These are phyloP conservation scores for Cyclargus thomasi DNA, from an alignment of 1,140 invertebrate species.

Conservation along the genomic window DNA sequence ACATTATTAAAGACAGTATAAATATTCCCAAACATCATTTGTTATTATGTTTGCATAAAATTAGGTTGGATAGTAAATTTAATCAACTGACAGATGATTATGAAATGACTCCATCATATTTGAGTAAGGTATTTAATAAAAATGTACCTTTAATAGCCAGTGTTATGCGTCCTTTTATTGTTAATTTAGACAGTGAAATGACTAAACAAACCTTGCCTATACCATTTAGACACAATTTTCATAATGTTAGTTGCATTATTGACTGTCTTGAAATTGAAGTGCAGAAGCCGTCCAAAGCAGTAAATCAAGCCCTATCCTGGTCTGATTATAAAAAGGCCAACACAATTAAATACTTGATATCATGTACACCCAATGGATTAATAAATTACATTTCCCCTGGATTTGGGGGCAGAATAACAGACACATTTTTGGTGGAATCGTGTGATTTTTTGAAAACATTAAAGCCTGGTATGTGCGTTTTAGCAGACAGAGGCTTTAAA, in stretches of 20 bases:
- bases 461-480: constrained; percentile 29
- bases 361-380: constrained; percentile 58
- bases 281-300: constrained; percentile 51
- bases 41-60: constrained; percentile 26
- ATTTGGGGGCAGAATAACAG: constrained; percentile 51
- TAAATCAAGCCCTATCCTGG: constrained; percentile 62
- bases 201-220: too few relatives aligned
- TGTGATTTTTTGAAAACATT: constrained; percentile 45
- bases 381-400: constrained; percentile 59
- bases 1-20: too few relatives aligned
- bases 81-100: constrained; percentile 1
- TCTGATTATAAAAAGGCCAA: constrained; percentile 70
- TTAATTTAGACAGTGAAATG: constrained; percentile 26
- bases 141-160: constrained; percentile 29
- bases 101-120: constrained; percentile 15
- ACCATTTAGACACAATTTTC: constrained; percentile 38
- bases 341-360: constrained; percentile 70
- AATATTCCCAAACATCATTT: too few relatives aligned
- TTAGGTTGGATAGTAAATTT: constrained; percentile 28
- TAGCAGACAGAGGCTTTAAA: constrained; percentile 57
- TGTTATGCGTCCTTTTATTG: constrained; percentile 27
- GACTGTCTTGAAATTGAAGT: constrained; percentile 64
- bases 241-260: constrained; percentile 43
- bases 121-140: constrained; percentile 29
- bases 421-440: constrained; percentile 46